Evolutionary conservation across 2,888 invertebrate genomes (phyloP).

Genomic region (Coenonympha arcania): DNA sequence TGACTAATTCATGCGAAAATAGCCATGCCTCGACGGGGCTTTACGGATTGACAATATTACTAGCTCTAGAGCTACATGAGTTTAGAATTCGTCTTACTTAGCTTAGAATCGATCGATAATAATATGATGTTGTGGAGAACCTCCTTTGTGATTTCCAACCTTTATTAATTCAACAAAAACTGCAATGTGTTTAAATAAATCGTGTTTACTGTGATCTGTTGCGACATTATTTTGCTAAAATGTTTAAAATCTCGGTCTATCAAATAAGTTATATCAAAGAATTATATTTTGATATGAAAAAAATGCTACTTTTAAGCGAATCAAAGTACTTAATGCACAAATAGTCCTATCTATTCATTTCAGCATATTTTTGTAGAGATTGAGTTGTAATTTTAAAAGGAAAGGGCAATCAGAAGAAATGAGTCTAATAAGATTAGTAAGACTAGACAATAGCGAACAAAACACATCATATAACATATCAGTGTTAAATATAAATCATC

Average conservation of each 20-base stretch:
- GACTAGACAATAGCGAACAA: slow-evolving; percentile 54
- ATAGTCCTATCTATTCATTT: slow-evolving; percentile 14
- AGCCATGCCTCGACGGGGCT: slow-evolving; percentile 45
- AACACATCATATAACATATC: slow-evolving; percentile 72
- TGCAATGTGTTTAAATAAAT: background rate
- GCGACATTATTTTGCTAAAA: slow-evolving; percentile 20
- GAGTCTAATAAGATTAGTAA: slow-evolving; percentile 37
- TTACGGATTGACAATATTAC: slow-evolving; percentile 60
- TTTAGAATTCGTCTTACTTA: slow-evolving; percentile 26
- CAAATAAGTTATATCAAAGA: slow-evolving; percentile 19
- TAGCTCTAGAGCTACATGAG: slow-evolving; percentile 29
- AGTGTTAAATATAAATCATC: slow-evolving; percentile 50
- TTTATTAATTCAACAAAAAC: slow-evolving; percentile 8
- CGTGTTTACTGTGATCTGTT: background rate
- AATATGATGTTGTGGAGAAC: slow-evolving; percentile 6
- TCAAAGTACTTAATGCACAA: slow-evolving; percentile 14
- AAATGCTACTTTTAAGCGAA: slow-evolving; percentile 18
- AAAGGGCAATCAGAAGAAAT: slow-evolving; percentile 27
- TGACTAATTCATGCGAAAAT: slow-evolving; percentile 40
- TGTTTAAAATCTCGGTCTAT: slow-evolving; percentile 17
- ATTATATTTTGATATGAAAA: slow-evolving; percentile 23
- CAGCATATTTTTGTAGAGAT: slow-evolving; percentile 7
- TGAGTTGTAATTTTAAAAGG: slow-evolving; percentile 21
- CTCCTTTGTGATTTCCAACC: slow-evolving; percentile 3
- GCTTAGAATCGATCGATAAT: slow-evolving; percentile 17